phyloP scores from a whole-genome alignment of 30 jellyfish, hydroid and myxozoan species.

The Hydractinia symbiolongicarpus region DNA sequence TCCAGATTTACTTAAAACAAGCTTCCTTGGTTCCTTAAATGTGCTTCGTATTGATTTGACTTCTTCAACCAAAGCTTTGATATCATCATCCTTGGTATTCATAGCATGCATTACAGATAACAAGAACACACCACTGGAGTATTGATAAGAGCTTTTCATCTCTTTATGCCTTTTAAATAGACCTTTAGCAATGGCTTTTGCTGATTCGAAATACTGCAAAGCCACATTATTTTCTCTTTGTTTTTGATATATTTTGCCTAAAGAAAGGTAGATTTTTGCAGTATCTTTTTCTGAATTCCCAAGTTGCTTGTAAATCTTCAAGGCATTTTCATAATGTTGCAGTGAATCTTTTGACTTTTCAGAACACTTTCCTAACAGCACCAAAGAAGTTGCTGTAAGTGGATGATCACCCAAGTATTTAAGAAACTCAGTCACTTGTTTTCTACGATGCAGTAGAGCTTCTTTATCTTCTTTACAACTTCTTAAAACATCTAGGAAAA shows the following conservation, averaged over 20 bases:
- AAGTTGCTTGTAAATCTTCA: not conserved
- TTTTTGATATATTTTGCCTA: not conserved
- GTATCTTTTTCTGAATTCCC: not conserved
- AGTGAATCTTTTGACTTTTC: not conserved
- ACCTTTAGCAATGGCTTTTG: too few relatives aligned
- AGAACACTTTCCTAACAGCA: not conserved
- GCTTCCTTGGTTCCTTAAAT: too few relatives aligned
- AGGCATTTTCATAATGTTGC: not conserved
- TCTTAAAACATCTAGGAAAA: too few relatives aligned
- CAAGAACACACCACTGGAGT: too few relatives aligned
- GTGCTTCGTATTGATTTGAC: too few relatives aligned
- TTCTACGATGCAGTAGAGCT: not conserved
- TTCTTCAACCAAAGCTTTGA: too few relatives aligned
- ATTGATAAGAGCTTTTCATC: too few relatives aligned
- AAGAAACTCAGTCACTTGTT: not conserved
- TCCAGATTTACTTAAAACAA: too few relatives aligned
- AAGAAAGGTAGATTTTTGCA: not conserved
- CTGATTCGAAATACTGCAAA: too few relatives aligned
- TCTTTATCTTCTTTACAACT: not conserved
- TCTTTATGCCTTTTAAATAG: too few relatives aligned
- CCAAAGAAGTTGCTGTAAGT: slow-evolving; percentile 7
- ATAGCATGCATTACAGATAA: too few relatives aligned
- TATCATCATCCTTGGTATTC: too few relatives aligned
- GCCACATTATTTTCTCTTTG: not conserved
- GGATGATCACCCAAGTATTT: slow-evolving; percentile 21